Base-by-base conservation (phyloP, 2,113 vertebrate species). In the Arizona elegans region DNA sequence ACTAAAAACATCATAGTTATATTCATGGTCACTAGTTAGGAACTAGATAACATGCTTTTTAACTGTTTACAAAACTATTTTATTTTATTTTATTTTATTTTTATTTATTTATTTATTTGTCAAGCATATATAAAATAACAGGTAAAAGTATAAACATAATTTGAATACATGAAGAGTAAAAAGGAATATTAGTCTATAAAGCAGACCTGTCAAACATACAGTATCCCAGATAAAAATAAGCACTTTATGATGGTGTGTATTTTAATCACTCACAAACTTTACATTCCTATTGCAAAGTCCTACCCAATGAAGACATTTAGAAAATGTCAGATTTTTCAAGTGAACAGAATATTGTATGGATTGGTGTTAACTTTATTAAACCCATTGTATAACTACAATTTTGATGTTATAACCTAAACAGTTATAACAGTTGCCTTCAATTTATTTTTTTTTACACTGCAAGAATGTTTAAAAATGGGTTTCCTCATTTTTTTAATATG, bases 291-390 rank as follows among this genome's bases (percentile, higher is more conserved):
- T 59, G 54, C 21, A 91, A 87, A 62, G 24, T 81, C 55, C 70
- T 70, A 88, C 53, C 29, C 85, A 62, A 70, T 58, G 53, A 92
- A 87, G 87, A 81, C n/a, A 55, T 26, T 43, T 26, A 24, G 70
- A 59, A 21, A 89, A 52, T 89, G 24, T 17, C 52, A 58, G 88
- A 5, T 38, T 55, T 92, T 75, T 92, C 43, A 58, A 50, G 88
- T 24, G 38, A 38, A 81, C 47, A 26, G 50, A 33, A 75, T 86
- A 4, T 89, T 33, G 62, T 29, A 0, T 38, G 29, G 56, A 10
- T 54, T 92, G 26, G 87, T 88, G 70, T 92, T 94, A 55, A 38
- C 38, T 94, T 91, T 26, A 38, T 17, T 75, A 47, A 11, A 94
- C 86, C 92, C 50, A 62, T 8, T 81, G 19, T 55, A 29, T 50